Evolutionary conservation across 2,797 vertebrate genomes (phyloP).

Genomic region (Bryconaethiops microstoma): DNA sequence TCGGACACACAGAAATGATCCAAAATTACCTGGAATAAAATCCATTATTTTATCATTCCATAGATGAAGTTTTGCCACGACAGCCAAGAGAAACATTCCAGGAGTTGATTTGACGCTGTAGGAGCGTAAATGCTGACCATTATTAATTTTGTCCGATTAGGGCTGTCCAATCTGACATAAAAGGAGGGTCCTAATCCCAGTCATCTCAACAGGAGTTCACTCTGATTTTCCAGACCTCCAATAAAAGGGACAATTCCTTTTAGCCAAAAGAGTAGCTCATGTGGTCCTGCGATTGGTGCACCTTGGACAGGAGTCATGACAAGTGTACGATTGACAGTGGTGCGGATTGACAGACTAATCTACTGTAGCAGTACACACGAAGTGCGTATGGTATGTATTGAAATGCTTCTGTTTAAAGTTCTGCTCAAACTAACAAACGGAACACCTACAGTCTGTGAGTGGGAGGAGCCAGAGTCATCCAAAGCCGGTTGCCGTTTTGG

Average conservation of each 20-base stretch:
- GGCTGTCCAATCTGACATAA: background rate
- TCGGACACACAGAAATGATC: no score
- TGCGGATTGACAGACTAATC: conserved; percentile 78
- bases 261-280: background rate
- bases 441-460: conserved; percentile 67
- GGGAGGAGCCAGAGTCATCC: conserved; percentile 48
- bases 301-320: conserved; percentile 70
- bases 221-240: background rate
- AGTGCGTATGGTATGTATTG: conserved; percentile 76
- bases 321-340: conserved; percentile 73
- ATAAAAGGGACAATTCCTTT: background rate
- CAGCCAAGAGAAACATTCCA: background rate
- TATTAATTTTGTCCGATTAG: background rate
- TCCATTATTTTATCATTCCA: no score
- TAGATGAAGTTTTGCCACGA: background rate
- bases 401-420: conserved; percentile 64
- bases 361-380: conserved; percentile 73
- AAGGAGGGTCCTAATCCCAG: background rate
- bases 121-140: no score
- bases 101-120: no score
- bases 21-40: no score
- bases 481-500: conserved; percentile 46
- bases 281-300: conserved; percentile 66
- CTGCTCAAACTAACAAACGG: conserved; percentile 72
- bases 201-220: background rate